These are phyloP conservation scores for Drosophila busckii DNA, from an alignment of 1,140 invertebrate genomes.

Conservation along the genomic window DNA sequence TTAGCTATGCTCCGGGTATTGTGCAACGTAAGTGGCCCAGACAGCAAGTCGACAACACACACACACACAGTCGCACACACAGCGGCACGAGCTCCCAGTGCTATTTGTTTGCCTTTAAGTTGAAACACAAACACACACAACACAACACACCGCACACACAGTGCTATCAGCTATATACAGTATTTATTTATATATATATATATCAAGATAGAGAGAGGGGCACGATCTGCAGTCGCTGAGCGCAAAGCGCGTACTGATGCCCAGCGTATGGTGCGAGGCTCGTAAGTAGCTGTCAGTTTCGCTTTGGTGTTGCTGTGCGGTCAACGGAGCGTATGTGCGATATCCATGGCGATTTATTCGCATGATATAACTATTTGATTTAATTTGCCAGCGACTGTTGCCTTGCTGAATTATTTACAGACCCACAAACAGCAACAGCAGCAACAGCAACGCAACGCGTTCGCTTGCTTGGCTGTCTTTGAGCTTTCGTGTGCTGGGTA, in stretches of 20 bases:
- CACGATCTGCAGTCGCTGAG: slow-evolving; percentile 65
- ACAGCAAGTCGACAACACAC: slow-evolving; percentile 48
- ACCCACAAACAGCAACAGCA: neutral
- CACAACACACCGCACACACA: neutral
- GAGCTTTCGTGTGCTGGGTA: slow-evolving; percentile 18
- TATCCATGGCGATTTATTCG: slow-evolving; percentile 70
- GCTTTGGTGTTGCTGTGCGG: slow-evolving; percentile 25
- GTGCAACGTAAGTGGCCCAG: slow-evolving; percentile 44
- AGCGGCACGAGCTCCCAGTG: no score
- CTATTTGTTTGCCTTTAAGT: slow-evolving; percentile 42
- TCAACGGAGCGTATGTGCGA: slow-evolving; percentile 71
- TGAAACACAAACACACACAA: neutral
- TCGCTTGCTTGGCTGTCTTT: no score
- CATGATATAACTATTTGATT: slow-evolving; percentile 77
- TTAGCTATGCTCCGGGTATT: slow-evolving; percentile 35
- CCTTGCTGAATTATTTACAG: slow-evolving; percentile 53
- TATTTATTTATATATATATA: no score
- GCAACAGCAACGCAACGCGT: no score
- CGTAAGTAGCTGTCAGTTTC: slow-evolving; percentile 53
- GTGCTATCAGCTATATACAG: no score
- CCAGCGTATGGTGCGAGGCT: slow-evolving; percentile 37
- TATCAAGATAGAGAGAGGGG: neutral
- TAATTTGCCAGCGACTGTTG: slow-evolving; percentile 45
- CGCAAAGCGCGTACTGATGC: slow-evolving; percentile 65
- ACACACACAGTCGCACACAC: neutral